Percentiles rank a stretch among this genome's conserved stretches.
Conservation (phyloP, 1,140 invertebrate species). For the Rhagoletis pomonella region DNA sequence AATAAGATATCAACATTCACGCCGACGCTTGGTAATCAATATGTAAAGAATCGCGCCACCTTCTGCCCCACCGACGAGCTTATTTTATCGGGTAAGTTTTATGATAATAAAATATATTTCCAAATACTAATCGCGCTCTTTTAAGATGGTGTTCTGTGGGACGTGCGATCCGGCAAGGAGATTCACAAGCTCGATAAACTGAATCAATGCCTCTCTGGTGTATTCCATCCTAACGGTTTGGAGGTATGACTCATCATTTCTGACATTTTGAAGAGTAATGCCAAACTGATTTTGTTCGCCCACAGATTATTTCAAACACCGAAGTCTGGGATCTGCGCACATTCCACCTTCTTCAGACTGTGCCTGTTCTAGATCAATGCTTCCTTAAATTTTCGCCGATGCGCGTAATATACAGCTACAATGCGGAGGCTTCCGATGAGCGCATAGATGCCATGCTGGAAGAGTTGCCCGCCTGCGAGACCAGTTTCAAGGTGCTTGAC, state of each 20-base stretch:
- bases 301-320: constrained; percentile 85
- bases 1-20: constrained; percentile 83
- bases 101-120: neutral
- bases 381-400: constrained; percentile 83
- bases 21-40: constrained; percentile 90
- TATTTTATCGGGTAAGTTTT: constrained; percentile 83
- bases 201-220: constrained; percentile 94
- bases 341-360: constrained; percentile 94
- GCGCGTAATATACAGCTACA: constrained; percentile 78
- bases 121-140: neutral
- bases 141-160: constrained; percentile 95
- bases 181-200: constrained; percentile 99
- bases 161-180: constrained; percentile 88
- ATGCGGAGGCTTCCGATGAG: constrained; percentile 64
- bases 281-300: constrained; percentile 52
- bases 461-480: constrained; percentile 73
- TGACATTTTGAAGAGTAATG: neutral
- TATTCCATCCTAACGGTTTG: constrained; percentile 97
- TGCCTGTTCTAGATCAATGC: constrained; percentile 93
- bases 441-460: constrained; percentile 49
- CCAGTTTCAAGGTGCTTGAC: constrained; percentile 96
- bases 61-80: constrained; percentile 96
- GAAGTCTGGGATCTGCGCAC: constrained; percentile 97
- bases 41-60: constrained; percentile 94
- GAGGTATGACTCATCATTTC: constrained; percentile 78